Base-by-base conservation (phyloP, 2,113 vertebrate species). In the Scolopax mira region DNA sequence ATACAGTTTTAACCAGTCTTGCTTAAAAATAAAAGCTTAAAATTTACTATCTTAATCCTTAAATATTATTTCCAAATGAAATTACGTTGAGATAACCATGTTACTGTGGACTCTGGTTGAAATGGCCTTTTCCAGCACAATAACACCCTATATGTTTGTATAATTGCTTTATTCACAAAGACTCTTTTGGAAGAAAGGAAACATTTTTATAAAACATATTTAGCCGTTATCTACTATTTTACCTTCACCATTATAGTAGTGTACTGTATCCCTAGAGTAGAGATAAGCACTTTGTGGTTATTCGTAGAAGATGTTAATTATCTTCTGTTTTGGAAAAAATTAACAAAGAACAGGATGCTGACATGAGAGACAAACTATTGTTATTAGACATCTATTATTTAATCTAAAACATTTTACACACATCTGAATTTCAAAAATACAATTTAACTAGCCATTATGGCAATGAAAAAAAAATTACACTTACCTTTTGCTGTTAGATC, bases 401-500 rank as follows among this genome's bases (percentile, higher is more conserved):
- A 73, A 91, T n/a, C n/a, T 28, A 52, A 89, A 88, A 44, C 4
- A 14, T 46, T 79, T 65, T 39, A 60, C 4, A 28, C 17, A 74
- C 14, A 55, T 51, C 13, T 71, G 33, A 88, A 52, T 84, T 69
- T 41, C 19, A 61, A 49, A 85, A 89, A 37, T 46, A 24, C n/a
- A 58, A 27, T 61, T 72, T 77, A 70, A 30, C 21, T 7, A 69
- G 28, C 13, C 5, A 66, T 48, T 61, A n/a, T 11, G 19, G 11
- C 3, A 27, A 69, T 18, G 37, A 72, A 89, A 80, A 82, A 57
- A 58, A 41, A 44, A 18, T 23, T 12, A 42, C 44, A 74, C 97
- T 97, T 98, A 99, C 99, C 99, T 98, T 98, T 99, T 66, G 98
- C 98, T 88, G 98, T 98, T 97, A 99, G 93, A 96, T 99, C 99